These are phyloP conservation scores for Orcinus orca DNA, from an alignment of 2,113 vertebrate species.

Conservation along the genomic window DNA sequence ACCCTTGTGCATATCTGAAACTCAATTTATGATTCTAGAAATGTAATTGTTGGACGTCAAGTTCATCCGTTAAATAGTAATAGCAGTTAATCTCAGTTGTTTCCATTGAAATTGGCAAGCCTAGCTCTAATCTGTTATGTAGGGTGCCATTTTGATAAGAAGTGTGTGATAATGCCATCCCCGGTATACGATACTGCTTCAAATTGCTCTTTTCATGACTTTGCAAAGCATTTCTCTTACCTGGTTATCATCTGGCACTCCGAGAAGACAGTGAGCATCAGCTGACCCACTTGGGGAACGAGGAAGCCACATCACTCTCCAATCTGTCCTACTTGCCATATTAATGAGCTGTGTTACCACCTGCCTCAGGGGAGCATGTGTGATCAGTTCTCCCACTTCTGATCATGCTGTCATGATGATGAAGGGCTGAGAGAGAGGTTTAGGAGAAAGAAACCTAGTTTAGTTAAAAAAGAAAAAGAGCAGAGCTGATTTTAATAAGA, in stretches of 20 bases:
- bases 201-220: neutral
- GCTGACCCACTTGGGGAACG: neutral
- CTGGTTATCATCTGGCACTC: neutral
- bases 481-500: neutral
- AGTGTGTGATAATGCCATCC: neutral
- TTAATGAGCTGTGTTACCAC: constrained; percentile 20
- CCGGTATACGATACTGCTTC: neutral
- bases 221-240: neutral
- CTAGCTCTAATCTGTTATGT: neutral
- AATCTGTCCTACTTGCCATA: neutral
- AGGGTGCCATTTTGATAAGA: neutral
- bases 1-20: neutral
- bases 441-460: neutral
- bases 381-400: neutral
- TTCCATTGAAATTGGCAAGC: neutral
- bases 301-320: neutral
- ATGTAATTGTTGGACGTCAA: neutral
- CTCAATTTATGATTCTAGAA: neutral
- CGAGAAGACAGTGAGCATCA: neutral
- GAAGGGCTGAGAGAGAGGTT: neutral
- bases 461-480: neutral
- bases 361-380: neutral
- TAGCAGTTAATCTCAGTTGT: neutral
- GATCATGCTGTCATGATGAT: neutral
- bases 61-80: neutral